Evolutionary conservation across 2,113 vertebrate genomes (phyloP).

Genomic region (Chloebia gouldiae): DNA sequence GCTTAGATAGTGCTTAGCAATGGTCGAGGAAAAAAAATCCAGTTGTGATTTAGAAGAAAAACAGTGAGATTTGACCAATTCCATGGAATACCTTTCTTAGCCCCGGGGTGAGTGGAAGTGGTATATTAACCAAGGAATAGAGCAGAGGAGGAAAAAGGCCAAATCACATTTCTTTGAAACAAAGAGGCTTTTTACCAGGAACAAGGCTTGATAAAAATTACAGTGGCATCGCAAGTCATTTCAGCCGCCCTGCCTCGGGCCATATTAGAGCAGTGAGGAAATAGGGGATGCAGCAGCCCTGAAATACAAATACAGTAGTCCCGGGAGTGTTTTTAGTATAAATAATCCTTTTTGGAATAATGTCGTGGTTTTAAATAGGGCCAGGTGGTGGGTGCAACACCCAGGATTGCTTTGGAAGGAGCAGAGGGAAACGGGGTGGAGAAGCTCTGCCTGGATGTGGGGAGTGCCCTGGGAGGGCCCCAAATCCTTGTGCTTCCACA

Average conservation of each 20-base stretch:
- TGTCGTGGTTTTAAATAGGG: slow-evolving; percentile 59
- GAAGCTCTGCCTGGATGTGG: background rate
- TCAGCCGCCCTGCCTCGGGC: slow-evolving; percentile 71
- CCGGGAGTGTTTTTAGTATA: slow-evolving; percentile 66
- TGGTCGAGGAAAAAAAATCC: slow-evolving; percentile 54
- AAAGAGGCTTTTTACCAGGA: slow-evolving; percentile 83
- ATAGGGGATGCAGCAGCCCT: slow-evolving; percentile 64
- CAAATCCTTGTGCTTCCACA: background rate
- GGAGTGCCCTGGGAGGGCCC: background rate
- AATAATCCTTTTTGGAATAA: slow-evolving; percentile 75
- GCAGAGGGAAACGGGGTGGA: background rate
- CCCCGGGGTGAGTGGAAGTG: slow-evolving; percentile 77
- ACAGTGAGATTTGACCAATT: slow-evolving; percentile 72
- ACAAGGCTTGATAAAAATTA: slow-evolving; percentile 85
- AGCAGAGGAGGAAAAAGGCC: slow-evolving; percentile 76
- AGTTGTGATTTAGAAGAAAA: slow-evolving; percentile 76
- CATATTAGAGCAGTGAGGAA: slow-evolving; percentile 71
- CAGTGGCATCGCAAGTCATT: slow-evolving; percentile 77
- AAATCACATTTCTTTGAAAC: slow-evolving; percentile 83
- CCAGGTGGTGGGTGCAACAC: slow-evolving; percentile 64
- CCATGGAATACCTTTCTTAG: slow-evolving; percentile 75
- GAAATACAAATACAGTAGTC: slow-evolving; percentile 67
- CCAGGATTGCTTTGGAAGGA: background rate
- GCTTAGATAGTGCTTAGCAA: slow-evolving; percentile 60
- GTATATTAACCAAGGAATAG: slow-evolving; percentile 80